Base-by-base conservation (phyloP, 2,888 invertebrate genomes). In the Lapara coniferarum region DNA sequence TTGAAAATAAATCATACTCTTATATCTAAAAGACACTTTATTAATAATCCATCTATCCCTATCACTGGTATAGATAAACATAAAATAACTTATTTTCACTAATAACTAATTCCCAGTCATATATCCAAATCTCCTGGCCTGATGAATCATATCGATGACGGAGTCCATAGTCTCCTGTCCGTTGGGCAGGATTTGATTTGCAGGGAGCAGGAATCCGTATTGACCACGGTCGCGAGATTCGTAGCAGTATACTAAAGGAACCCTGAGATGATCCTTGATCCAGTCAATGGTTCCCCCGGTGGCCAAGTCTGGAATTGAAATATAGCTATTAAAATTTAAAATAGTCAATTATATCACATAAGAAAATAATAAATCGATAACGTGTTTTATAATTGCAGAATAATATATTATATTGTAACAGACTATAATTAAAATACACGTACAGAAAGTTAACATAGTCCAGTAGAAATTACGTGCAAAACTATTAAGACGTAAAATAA, bases 161-260 rank as follows among this genome's bases (percentile, higher is more conserved):
- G 92, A 91, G 56, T 92, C 92, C 85, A 96, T 89, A 0, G 95
- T 94, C 81, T 96, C 96, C 71, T 94, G 85, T 53, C 94, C 94
- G 63, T 95, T 95, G 7, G 96, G 95, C 19, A 95, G 85, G 71
- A 97, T 97, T 82, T 96, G 95, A 0, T 94, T 91, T 0, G 95
- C 85, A 0, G 97, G 97, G 2, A 97, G 87, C 0, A 97, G 77
- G 84, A 97, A 97, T 0, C 97, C 97, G 81, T 94, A 94, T 0
- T 81, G 78, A 0, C 97, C 97, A 5, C 81, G 93, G 78, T 97
- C 97, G 0, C 96, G 90, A 2, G 97, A 91, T 85, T 97, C 97
- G 70, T 96, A 96, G 1, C 96, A 95, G 84, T 96, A 97, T 0
- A 95, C 91, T 19, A 97, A 90, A 10, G 96, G 96, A 0, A 95